These are phyloP conservation scores for Cotesia glomerata DNA, from an alignment of 1,140 invertebrate species.

Conservation along the genomic window DNA sequence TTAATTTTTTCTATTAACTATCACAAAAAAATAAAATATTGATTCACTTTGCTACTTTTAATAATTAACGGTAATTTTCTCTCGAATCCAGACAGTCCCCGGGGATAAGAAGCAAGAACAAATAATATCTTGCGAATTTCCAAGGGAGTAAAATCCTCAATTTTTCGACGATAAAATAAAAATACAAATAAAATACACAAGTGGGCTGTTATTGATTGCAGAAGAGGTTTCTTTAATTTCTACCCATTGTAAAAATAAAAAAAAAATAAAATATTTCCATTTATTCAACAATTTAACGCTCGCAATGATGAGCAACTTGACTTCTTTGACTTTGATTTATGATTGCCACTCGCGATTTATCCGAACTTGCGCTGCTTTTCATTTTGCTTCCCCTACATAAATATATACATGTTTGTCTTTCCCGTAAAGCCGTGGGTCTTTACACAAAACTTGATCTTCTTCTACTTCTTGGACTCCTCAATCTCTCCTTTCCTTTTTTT, in stretches of 20 bases:
- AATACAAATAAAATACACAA: too few species aligned
- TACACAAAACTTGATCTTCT: neutral
- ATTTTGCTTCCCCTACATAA: neutral
- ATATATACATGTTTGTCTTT: neutral
- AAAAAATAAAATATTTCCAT: neutral
- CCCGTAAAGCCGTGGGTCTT: neutral
- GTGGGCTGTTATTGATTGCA: too few species aligned
- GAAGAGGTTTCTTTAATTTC: neutral
- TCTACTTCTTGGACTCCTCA: neutral
- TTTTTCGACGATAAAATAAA: too few species aligned
- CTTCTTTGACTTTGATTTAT: conserved; percentile 7
- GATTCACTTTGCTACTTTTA: too few species aligned
- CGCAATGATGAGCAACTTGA: neutral
- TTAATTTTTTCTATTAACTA: too few species aligned
- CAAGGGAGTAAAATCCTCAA: too few species aligned
- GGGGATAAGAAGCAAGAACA: too few species aligned
- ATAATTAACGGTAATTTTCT: too few species aligned
- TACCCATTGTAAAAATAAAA: neutral
- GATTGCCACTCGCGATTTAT: conserved; percentile 10
- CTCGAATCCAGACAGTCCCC: too few species aligned
- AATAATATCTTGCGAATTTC: too few species aligned
- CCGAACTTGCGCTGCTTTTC: conserved; percentile 7
- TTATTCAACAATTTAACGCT: neutral
- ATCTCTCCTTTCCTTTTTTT: neutral
- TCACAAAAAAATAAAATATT: too few species aligned